Base-by-base conservation (phyloP, 2,888 invertebrate species). In the Uloborus plumipes region DNA sequence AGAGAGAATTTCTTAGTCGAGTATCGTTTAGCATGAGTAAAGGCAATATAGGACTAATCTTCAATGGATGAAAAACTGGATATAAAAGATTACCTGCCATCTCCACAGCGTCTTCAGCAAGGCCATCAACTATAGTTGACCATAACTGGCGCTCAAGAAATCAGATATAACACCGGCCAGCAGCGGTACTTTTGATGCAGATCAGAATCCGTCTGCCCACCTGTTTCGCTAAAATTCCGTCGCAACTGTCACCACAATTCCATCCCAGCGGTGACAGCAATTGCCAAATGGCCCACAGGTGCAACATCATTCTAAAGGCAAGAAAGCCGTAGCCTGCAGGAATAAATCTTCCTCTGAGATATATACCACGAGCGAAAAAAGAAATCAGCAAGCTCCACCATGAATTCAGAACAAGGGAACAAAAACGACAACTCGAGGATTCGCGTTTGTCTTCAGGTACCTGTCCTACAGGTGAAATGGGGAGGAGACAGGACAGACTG, bases 61-160 rank as follows among this genome's bases (percentile, higher is more conserved):
- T n/a, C 55, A 20, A 9, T 18, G n/a, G 1, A 2, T 1, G 4
- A 55, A 58, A 55, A 69, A 39, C 49, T 9, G 20, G 18, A 47
- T 4, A 2, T 11, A 6, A 55, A 55, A 55, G 20, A 18, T 16
- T 64, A 81, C 80, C 74, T 69, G 64, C 80, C 80, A 81, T 70
- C 70, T 70, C 80, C 80, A 74, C 7, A 74, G 49, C 1, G 64
- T 55, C 39, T 70, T 70, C 47, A 81, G 31, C 51, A 81, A 58
- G 47, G 69, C 74, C 80, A 81, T 81, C 64, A 64, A 22, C 49
- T 49, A 66, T 49, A 66, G 18, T 51, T 47, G 50, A 50, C 18
- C 77, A 65, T 78, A 16, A 51, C 64, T 47, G 9, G 51, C n/a
- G 16, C 9, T 2, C 16, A 20, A n/a, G 1, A 61, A 74, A 39